Base-by-base conservation (phyloP, 2,113 vertebrate species). In the Chlamydotis undulata region DNA sequence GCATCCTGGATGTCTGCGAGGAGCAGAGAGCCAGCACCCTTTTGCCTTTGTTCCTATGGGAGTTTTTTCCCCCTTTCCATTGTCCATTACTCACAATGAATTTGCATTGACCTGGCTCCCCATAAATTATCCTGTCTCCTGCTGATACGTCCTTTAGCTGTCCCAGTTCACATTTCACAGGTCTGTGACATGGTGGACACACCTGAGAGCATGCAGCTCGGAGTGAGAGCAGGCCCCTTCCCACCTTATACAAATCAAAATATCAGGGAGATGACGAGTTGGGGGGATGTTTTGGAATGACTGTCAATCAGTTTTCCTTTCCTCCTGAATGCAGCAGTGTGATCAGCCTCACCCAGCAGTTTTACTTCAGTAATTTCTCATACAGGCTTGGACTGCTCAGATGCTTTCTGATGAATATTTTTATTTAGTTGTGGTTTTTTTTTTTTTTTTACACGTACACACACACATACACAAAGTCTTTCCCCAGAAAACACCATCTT, bases 101-200 rank as follows among this genome's bases (percentile, higher is more conserved):
- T 97, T 92, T 94, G 83, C 94, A 87, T 93, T 68, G 83, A 73
- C 69, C 89, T 92, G 83, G 61, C 86, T 94, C 74, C 90, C 90
- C 65, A 75, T 96, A 87, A 94, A 94, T 95, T 91, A 95, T 94
- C 68, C 93, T 59, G 90, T 84, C 83, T 96, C 85, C 90, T 94
- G 83, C 83, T 91, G 90, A 53, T 69, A 10, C 0, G 12, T 89
- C 92, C 83, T 93, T 96, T 87, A 33, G 59, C 57, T 79, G 83
- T 89, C 78, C 65, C 1, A 3, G 49, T 75, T 96, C 61, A 45
- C 74, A 21, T 82, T 75, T 81, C 4, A 14, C 75, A 63, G 78
- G 67, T 69, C 67, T 43, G 1, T 63, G 71, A 83, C 0, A 3
- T 59, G 69, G 79, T 88, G 92, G 83, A 29, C 77, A 73, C 77